phyloP scores from a whole-genome alignment of 2,888 invertebrate genomes.

The Plebejus anna region DNA sequence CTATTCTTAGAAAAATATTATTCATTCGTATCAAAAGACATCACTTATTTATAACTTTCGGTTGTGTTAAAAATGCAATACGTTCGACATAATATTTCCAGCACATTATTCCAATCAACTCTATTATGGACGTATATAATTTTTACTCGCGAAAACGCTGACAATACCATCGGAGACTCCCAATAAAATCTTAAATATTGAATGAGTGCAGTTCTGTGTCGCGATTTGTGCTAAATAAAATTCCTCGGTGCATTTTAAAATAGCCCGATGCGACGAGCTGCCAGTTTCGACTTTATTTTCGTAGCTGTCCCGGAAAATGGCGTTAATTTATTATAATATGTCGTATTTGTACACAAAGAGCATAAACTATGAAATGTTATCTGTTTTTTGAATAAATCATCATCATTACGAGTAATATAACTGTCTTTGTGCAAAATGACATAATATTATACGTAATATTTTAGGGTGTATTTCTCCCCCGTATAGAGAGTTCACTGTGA shows the following conservation, averaged over 20 bases:
- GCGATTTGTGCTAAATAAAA: conserved; percentile 9
- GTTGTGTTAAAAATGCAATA: not conserved
- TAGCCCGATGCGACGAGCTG: not conserved
- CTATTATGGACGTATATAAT: not conserved
- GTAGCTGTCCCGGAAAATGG: not conserved
- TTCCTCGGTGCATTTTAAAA: conserved; percentile 12
- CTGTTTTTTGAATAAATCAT: no score
- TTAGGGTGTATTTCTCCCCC: no score
- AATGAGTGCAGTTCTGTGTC: conserved; percentile 2
- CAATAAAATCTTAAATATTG: conserved; percentile 15
- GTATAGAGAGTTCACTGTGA: no score
- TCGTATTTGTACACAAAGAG: not conserved
- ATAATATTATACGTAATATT: no score
- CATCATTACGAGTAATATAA: no score
- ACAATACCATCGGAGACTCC: not conserved
- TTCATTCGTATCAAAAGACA: not conserved
- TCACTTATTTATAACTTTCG: not conserved
- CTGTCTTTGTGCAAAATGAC: no score
- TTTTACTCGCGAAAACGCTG: not conserved
- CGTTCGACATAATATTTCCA: not conserved
- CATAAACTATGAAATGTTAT: not conserved
- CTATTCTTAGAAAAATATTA: no score
- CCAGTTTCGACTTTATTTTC: not conserved
- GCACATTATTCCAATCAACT: not conserved
- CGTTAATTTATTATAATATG: not conserved